Conservation (phyloP, 2,113 vertebrate species). For the Serilophus lunatus region DNA sequence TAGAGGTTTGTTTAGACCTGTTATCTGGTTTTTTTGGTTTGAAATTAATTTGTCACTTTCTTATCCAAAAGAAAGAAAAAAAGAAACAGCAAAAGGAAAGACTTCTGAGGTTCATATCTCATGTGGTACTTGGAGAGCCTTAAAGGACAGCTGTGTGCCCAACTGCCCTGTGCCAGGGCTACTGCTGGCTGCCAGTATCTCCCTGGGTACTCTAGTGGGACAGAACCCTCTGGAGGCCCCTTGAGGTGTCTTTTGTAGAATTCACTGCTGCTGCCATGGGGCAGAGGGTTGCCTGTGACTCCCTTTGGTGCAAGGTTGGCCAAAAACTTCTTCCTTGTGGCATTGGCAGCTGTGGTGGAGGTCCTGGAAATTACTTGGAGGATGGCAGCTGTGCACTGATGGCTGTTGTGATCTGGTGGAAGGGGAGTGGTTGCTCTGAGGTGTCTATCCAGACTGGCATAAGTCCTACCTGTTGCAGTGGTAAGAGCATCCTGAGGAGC, state of each 20-base stretch:
- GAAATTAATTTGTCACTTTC: slow-evolving; percentile 66
- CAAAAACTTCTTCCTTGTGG: background rate
- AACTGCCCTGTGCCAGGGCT: background rate
- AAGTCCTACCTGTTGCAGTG: background rate
- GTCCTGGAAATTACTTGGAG: fast-evolving
- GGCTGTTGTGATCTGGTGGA: fast-evolving
- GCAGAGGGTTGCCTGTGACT: background rate
- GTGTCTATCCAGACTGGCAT: background rate
- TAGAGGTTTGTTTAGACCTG: slow-evolving; percentile 77
- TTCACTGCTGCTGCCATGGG: background rate
- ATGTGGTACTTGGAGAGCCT: slow-evolving; percentile 64
- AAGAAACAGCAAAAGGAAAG: slow-evolving; percentile 33
- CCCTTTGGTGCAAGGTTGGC: background rate
- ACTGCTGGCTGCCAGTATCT: background rate
- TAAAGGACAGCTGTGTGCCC: slow-evolving; percentile 71
- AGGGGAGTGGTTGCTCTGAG: background rate
- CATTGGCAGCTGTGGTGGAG: background rate
- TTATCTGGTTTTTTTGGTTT: slow-evolving; percentile 52
- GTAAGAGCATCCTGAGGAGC: background rate
- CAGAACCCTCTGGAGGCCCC: background rate
- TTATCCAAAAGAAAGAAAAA: slow-evolving; percentile 3
- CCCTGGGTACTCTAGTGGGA: background rate
- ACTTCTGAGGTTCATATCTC: slow-evolving; percentile 63
- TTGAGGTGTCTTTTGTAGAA: background rate
- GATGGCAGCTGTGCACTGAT: fast-evolving